A percentile compares a stretch with the other conserved stretches of the same genome.
Evolutionary conservation across 1,140 invertebrate species (phyloP).

Genomic region (Wasmannia auropunctata): DNA sequence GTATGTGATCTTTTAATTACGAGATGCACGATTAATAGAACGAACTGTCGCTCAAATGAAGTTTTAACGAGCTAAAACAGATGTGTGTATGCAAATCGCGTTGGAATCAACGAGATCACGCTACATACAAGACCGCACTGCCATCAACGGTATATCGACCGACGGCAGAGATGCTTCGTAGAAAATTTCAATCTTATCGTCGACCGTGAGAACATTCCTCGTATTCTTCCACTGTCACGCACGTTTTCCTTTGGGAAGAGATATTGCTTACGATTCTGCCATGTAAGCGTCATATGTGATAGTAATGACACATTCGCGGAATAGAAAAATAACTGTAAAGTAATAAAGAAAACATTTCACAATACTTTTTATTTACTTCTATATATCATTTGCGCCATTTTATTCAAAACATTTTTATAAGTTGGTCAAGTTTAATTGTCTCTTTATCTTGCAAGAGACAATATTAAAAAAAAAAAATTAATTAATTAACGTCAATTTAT

Average conservation of each 20-base stretch:
- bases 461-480: not conserved
- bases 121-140: not conserved
- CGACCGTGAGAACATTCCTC: constrained; percentile 48
- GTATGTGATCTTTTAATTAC: not conserved
- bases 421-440: not conserved
- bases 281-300: not conserved
- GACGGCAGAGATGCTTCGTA: not conserved
- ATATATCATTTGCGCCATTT: not conserved
- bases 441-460: not conserved
- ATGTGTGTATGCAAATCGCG: not conserved
- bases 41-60: not conserved
- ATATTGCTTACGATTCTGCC: constrained; percentile 24
- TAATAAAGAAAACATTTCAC: constrained; percentile 7
- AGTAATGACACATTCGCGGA: constrained; percentile 10
- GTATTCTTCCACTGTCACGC: constrained; percentile 17
- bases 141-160: not conserved
- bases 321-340: constrained; percentile 31
- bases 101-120: not conserved
- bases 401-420: not conserved
- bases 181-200: constrained; percentile 42
- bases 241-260: constrained; percentile 1
- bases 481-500: no score
- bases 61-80: constrained; percentile 7
- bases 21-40: not conserved
- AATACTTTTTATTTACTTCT: not conserved